A percentile compares a stretch with the other conserved stretches of the same genome.
phyloP scores from a whole-genome alignment of 2,797 vertebrate species.

The Sternarchorhynchus goeldii region DNA sequence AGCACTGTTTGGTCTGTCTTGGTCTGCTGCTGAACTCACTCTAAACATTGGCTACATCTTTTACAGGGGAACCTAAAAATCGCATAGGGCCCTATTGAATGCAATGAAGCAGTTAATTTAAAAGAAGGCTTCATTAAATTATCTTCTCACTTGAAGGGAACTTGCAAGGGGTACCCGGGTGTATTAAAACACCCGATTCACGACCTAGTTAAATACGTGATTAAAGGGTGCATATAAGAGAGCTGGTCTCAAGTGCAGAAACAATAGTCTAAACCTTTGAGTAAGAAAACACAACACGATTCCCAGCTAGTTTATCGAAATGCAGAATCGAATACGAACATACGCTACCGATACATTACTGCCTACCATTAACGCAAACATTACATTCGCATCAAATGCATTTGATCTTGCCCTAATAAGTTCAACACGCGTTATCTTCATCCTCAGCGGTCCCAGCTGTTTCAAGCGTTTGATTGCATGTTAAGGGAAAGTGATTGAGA shows the following conservation, averaged over 20 bases:
- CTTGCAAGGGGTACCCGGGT: no score
- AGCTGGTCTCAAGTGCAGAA: no score
- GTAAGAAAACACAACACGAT: not conserved
- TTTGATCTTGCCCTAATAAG: not conserved
- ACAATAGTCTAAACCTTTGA: not conserved
- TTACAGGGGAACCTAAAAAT: constrained; percentile 2
- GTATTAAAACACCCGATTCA: not conserved
- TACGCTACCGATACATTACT: not conserved
- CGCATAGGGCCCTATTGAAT: not conserved
- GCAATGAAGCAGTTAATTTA: not conserved
- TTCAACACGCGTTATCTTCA: not conserved
- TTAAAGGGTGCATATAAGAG: not conserved
- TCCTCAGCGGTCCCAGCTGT: no score
- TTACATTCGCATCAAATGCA: not conserved
- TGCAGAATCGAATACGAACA: not conserved
- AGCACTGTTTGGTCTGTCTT: not conserved
- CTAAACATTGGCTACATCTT: no score
- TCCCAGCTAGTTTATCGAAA: not conserved
- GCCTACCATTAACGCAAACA: not conserved
- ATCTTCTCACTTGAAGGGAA: not conserved
- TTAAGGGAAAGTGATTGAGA: no score
- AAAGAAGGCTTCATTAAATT: constrained; percentile 6
- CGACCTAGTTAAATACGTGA: not conserved
- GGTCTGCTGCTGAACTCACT: not conserved
- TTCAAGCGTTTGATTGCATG: no score